Conservation (phyloP, 2,888 invertebrate genomes). For the Troides aeacus region DNA sequence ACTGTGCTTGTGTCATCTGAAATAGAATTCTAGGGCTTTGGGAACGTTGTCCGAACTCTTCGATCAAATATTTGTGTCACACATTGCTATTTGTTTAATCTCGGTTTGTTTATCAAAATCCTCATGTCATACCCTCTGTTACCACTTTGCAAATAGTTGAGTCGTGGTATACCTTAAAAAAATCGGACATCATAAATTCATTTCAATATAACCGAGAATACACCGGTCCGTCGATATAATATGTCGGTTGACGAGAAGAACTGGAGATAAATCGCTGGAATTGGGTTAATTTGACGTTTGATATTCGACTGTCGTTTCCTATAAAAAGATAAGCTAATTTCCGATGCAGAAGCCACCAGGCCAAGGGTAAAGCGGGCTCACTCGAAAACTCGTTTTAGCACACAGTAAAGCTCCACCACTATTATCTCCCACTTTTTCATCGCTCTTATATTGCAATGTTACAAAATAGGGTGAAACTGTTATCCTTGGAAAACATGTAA, state of each 20-base stretch:
- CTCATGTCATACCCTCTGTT: no score
- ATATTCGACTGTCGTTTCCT: constrained; percentile 17
- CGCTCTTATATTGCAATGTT: not conserved
- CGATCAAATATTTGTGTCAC: no score
- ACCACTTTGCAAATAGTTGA: no score
- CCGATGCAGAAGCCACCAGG: constrained; percentile 37
- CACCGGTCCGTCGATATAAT: not conserved
- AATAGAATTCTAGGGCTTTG: no score
- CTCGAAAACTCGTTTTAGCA: constrained; percentile 39
- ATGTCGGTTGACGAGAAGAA: not conserved
- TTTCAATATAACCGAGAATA: not conserved
- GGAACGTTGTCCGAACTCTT: no score
- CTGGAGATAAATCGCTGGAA: not conserved
- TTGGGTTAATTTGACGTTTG: constrained; percentile 19
- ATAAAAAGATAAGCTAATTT: constrained; percentile 36
- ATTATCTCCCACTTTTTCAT: not conserved
- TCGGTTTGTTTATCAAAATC: no score
- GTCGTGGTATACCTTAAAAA: no score
- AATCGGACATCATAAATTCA: no score
- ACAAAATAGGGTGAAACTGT: no score
- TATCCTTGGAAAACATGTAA: no score
- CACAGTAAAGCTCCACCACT: not conserved
- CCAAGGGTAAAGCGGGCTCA: constrained; percentile 43
- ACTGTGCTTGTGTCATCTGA: no score
- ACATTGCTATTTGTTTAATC: no score